phyloP scores from a whole-genome alignment of 2,888 invertebrate species.

The Lasioglossum pauxillum region DNA sequence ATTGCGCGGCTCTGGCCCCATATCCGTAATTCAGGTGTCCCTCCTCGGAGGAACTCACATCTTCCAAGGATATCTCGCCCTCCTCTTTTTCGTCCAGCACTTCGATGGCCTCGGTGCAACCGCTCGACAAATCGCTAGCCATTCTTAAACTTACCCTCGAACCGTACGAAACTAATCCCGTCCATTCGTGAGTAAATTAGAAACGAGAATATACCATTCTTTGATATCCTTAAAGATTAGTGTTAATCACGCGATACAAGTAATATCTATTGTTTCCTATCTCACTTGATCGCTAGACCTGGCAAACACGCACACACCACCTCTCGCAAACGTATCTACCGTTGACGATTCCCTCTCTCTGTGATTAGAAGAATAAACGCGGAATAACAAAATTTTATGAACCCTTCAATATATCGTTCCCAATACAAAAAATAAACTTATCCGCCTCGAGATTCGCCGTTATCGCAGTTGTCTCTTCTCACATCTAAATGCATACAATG shows the following conservation, averaged over 20 bases:
- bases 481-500: slow-evolving; percentile 29
- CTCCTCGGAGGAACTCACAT: slow-evolving; percentile 83
- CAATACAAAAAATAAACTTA: slow-evolving; percentile 31
- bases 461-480: slow-evolving; percentile 17
- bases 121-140: slow-evolving; percentile 82
- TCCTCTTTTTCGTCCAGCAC: slow-evolving; percentile 82
- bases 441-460: slow-evolving; percentile 28
- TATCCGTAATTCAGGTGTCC: slow-evolving; percentile 74
- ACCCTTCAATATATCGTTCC: neutral
- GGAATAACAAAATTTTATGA: slow-evolving; percentile 21
- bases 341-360: slow-evolving; percentile 2
- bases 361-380: slow-evolving; percentile 3
- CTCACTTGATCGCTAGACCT: slow-evolving; percentile 33
- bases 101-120: slow-evolving; percentile 77
- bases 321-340: neutral
- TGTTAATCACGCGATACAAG: slow-evolving; percentile 54
- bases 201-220: slow-evolving; percentile 11
- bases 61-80: slow-evolving; percentile 83
- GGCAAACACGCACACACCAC: slow-evolving; percentile 32
- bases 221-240: slow-evolving; percentile 26
- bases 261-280: slow-evolving; percentile 18
- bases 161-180: slow-evolving; percentile 39
- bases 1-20: slow-evolving; percentile 63
- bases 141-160: slow-evolving; percentile 74
- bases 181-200: slow-evolving; percentile 48